Evolutionary conservation across 2,888 invertebrate genomes (phyloP).

Genomic region (Catocala sponsa): DNA sequence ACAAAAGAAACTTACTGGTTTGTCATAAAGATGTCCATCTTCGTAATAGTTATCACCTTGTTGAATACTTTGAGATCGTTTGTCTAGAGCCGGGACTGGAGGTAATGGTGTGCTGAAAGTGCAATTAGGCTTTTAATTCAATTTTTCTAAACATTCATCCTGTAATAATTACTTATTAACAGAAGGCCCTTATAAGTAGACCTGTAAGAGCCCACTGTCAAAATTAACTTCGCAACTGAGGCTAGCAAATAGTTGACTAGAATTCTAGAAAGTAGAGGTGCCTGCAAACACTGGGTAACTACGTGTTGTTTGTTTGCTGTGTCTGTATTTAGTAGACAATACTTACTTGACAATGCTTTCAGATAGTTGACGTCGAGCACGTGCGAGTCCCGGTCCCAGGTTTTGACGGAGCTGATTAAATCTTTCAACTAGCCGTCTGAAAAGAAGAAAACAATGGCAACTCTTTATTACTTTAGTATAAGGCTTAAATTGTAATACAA

Average conservation of each 20-base stretch:
- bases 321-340: neutral
- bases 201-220: no score
- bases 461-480: no score
- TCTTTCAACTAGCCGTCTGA: conserved; percentile 94
- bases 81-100: conserved; percentile 92
- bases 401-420: conserved; percentile 95
- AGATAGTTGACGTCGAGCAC: conserved; percentile 90
- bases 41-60: conserved; percentile 85
- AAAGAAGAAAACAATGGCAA: conserved; percentile 20
- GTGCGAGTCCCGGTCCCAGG: conserved; percentile 89
- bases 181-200: no score
- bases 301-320: neutral
- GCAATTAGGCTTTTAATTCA: neutral
- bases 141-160: no score
- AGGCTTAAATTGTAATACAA: no score
- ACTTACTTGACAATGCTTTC: conserved; percentile 95
- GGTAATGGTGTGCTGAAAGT: conserved; percentile 92
- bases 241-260: no score
- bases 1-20: conserved; percentile 87
- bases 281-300: no score
- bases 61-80: conserved; percentile 87
- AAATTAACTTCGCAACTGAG: no score
- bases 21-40: conserved; percentile 92
- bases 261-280: no score
- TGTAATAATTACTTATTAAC: no score